Conservation (phyloP, 2,888 invertebrate genomes). For the Noctua comes region DNA sequence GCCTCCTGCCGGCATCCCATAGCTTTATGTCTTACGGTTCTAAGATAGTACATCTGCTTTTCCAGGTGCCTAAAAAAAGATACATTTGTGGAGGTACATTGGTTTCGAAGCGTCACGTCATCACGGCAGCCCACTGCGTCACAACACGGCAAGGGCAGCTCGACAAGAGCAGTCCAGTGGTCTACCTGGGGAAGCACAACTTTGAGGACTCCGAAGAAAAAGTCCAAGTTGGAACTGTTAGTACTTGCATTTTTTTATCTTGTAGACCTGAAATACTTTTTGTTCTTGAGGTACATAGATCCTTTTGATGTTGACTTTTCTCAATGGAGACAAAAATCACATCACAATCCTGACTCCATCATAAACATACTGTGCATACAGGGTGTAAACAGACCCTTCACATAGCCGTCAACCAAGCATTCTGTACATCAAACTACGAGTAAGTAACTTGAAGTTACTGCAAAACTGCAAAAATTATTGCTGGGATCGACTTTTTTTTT, state of each 20-base stretch:
- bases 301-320: background rate
- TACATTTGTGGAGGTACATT: conserved; percentile 92
- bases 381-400: too few relatives aligned
- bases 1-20: background rate
- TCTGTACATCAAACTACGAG: too few relatives aligned
- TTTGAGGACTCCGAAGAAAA: conserved; percentile 81
- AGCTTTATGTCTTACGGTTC: background rate
- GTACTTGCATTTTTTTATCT: conserved; percentile 42
- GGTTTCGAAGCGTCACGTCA: conserved; percentile 86
- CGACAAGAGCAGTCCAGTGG: conserved; percentile 16
- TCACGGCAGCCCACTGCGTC: conserved; percentile 92
- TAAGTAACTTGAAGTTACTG: too few relatives aligned
- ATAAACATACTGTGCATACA: background rate
- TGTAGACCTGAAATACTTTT: background rate
- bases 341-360: background rate
- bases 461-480: too few relatives aligned
- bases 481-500: too few relatives aligned
- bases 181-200: conserved; percentile 84
- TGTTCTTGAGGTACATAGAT: background rate
- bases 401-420: too few relatives aligned
- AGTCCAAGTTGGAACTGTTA: conserved; percentile 81
- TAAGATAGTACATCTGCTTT: background rate
- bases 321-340: background rate
- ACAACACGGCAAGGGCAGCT: conserved; percentile 73
- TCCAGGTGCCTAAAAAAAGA: conserved; percentile 74